Evolutionary conservation across 2,797 vertebrate genomes (phyloP).

Genomic region (Sebastes minor): DNA sequence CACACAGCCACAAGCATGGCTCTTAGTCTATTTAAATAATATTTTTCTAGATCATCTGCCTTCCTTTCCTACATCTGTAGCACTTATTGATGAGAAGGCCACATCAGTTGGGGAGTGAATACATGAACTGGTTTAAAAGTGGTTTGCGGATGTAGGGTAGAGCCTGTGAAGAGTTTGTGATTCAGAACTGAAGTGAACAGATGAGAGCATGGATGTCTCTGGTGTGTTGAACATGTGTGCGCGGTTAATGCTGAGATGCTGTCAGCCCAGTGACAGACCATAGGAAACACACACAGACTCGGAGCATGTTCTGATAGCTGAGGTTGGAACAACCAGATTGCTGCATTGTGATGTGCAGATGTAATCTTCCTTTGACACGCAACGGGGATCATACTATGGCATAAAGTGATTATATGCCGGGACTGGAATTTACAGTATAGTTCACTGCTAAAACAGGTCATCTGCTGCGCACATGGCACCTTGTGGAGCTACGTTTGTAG

Average conservation of each 20-base stretch:
- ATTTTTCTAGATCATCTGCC: constrained; percentile 1
- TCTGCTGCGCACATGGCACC: constrained; percentile 73
- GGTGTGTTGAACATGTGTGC: constrained; percentile 67
- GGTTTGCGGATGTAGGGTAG: constrained; percentile 34
- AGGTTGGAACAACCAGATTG: constrained; percentile 53
- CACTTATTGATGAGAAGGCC: constrained; percentile 21
- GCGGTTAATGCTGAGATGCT: constrained; percentile 60
- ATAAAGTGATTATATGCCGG: constrained; percentile 55
- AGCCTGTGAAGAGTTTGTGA: constrained; percentile 46
- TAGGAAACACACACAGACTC: constrained; percentile 43
- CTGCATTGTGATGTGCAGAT: constrained; percentile 64
- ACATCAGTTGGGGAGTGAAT: constrained; percentile 42
- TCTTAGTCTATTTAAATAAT: not conserved
- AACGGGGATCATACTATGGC: constrained; percentile 54
- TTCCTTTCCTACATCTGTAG: constrained; percentile 12
- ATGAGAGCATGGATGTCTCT: constrained; percentile 48
- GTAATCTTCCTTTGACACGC: constrained; percentile 74
- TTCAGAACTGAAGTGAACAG: constrained; percentile 39
- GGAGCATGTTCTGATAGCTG: constrained; percentile 56
- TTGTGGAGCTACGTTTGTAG: constrained; percentile 19
- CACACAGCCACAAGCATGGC: not conserved
- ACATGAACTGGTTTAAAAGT: constrained; percentile 35
- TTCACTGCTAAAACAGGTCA: constrained; percentile 56
- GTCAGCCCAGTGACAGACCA: constrained; percentile 51
- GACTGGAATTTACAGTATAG: constrained; percentile 58